Base-by-base conservation (phyloP, 2,888 invertebrate species). In the Nemotelus pantherinus region DNA sequence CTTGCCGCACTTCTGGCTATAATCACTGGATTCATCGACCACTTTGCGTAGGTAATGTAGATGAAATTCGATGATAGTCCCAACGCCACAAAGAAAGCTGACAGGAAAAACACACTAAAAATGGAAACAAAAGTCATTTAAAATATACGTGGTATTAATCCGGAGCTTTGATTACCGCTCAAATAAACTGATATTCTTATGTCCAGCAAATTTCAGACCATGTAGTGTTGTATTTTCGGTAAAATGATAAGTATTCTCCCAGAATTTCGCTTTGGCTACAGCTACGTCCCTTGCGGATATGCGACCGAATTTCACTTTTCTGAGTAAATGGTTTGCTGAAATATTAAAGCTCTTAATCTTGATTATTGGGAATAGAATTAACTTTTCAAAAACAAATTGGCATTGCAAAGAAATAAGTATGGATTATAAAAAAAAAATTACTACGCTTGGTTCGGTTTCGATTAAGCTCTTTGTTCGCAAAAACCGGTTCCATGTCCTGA, bases 1-100 rank as follows among this genome's bases (percentile, higher is more conserved):
- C 92, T 90, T 81, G 91, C 90, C 0, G 95, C 93, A 84, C 92
- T 94, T 78, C 95, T 90, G 67, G 85, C 93, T 75, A 95, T 92
- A 76, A 95, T 94, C 82, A 95, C 92, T 0, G 95, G 95, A 3
- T 91, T 90, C 6, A 89, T 88, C 5, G 90, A 88, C 92, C 93
- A 95, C 85, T 93, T 94, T 2, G 88, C 87, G 83, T 93, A 94
- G 3, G 94, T 89, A 81, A 92, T 92, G 67, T 90, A 87, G 78
- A 94, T 94, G 84, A 93, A 93, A 84, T 92, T 93, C 0, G 88
- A 87, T 0, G 94, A 92, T 77, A 92, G 89, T 45, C 90, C 83
- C 1, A 93, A 86, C 0, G 94, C 94, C 55, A 89, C 84, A 2
- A 90, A 83, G 82, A 94, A 92, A 0, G 94, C 90, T 0, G 91